These are phyloP conservation scores for Chironomus riparius DNA, from an alignment of 2,888 invertebrate species.

Conservation along the genomic window DNA sequence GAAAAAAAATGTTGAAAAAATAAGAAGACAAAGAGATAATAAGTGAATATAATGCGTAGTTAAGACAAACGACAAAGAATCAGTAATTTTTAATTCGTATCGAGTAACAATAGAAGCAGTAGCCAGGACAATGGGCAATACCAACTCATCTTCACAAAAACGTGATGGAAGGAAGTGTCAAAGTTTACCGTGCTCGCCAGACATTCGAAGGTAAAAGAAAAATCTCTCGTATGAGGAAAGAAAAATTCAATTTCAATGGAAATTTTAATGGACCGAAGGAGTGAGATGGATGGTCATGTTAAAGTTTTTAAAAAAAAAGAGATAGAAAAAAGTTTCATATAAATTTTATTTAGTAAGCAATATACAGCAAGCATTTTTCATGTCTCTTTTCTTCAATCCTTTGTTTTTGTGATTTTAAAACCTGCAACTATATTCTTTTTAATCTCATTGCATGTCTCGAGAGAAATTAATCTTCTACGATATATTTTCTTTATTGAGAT, in stretches of 20 bases:
- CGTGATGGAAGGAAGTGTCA: constrained; percentile 43
- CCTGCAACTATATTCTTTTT: no score
- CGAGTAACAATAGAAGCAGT: neutral
- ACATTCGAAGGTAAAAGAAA: constrained; percentile 55
- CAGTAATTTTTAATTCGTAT: no score
- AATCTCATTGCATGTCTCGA: no score
- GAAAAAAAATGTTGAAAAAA: neutral
- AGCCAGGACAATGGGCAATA: constrained; percentile 10
- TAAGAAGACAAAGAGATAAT: neutral
- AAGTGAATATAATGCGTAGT: neutral
- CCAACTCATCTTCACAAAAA: constrained; percentile 39
- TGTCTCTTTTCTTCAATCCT: no score
- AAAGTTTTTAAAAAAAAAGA: neutral
- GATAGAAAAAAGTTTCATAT: neutral
- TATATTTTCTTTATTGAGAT: no score
- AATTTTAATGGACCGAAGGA: neutral
- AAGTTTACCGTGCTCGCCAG: constrained; percentile 71
- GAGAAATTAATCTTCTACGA: no score
- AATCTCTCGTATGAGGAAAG: neutral
- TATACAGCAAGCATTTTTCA: neutral
- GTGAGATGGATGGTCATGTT: neutral
- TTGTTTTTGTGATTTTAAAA: no score
- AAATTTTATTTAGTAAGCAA: neutral
- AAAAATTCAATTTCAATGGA: constrained; percentile 18
- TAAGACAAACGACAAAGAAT: no score